Percentiles rank a stretch among this genome's conserved stretches.
Evolutionary conservation across 2,797 vertebrate genomes (phyloP).

Genomic region (Epinephelus awoara): DNA sequence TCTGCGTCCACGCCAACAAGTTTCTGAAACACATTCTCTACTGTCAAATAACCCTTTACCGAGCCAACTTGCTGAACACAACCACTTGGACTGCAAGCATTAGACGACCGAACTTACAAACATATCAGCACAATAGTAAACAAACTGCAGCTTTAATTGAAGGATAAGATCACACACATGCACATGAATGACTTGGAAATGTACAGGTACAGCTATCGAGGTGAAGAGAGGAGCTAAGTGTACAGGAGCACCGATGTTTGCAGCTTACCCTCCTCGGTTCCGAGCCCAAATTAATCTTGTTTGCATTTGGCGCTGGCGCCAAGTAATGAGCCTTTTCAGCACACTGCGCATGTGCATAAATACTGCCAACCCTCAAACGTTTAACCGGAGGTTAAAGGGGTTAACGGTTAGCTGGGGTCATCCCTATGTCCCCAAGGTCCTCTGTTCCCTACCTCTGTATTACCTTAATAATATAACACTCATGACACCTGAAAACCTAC

Average conservation of each 20-base stretch:
- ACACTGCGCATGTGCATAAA: slow-evolving; percentile 53
- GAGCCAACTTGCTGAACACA: not conserved
- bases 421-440: too few species aligned
- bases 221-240: not conserved
- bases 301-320: slow-evolving; percentile 56
- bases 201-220: fast-evolving
- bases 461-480: too few species aligned
- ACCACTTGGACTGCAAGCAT: not conserved
- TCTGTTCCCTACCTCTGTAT: too few species aligned
- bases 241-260: fast-evolving
- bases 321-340: not conserved
- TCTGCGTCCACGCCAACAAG: not conserved
- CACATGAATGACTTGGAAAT: fast-evolving
- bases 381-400: not conserved
- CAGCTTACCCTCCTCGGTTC: slow-evolving; percentile 22
- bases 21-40: not conserved
- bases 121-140: not conserved
- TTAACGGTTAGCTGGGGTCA: not conserved
- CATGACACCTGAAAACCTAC: too few species aligned
- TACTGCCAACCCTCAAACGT: not conserved
- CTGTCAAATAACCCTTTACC: not conserved
- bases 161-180: fast-evolving
- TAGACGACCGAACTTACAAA: not conserved
- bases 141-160: not conserved
- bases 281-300: slow-evolving; percentile 14